A percentile compares a stretch with the other conserved stretches of the same genome.
Evolutionary conservation across 2,888 invertebrate species (phyloP).

Genomic region (Drosophila fungiperda): DNA sequence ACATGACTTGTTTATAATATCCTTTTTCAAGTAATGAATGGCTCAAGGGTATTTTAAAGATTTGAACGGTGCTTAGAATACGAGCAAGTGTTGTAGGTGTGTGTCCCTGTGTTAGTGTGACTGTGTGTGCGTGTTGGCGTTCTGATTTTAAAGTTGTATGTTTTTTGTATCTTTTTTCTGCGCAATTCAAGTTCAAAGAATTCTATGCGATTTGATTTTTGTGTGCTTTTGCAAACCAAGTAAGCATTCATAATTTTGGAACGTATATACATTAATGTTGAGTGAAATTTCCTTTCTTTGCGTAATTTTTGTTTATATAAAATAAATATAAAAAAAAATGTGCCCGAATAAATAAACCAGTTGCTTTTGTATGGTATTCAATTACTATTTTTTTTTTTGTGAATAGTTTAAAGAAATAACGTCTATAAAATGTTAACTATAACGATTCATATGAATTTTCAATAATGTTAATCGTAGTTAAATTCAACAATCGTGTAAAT

Average conservation of each 20-base stretch:
- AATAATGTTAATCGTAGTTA: neutral
- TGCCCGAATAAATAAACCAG: too few species aligned
- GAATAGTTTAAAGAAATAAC: neutral
- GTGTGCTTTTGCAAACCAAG: conserved; percentile 36
- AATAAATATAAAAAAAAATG: too few species aligned
- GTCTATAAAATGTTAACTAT: neutral
- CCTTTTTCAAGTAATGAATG: neutral
- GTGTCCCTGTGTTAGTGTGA: neutral
- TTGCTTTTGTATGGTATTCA: conserved; percentile 7
- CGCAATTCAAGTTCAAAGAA: conserved; percentile 56
- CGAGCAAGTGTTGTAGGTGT: conserved; percentile 11
- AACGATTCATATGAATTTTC: neutral
- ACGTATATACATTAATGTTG: conserved; percentile 4
- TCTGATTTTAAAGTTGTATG: neutral
- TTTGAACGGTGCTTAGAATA: conserved; percentile 44
- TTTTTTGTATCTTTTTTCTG: conserved; percentile 27
- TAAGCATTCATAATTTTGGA: conserved; percentile 20
- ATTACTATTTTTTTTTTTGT: neutral
- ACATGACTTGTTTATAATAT: neutral
- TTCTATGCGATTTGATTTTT: conserved; percentile 19
- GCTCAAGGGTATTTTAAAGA: conserved; percentile 1
- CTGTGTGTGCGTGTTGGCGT: neutral
- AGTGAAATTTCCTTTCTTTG: conserved; percentile 32
- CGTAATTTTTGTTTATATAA: neutral
- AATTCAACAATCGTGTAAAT: neutral